Conservation (phyloP, 2,113 vertebrate species). For the Hypomesus transpacificus region DNA sequence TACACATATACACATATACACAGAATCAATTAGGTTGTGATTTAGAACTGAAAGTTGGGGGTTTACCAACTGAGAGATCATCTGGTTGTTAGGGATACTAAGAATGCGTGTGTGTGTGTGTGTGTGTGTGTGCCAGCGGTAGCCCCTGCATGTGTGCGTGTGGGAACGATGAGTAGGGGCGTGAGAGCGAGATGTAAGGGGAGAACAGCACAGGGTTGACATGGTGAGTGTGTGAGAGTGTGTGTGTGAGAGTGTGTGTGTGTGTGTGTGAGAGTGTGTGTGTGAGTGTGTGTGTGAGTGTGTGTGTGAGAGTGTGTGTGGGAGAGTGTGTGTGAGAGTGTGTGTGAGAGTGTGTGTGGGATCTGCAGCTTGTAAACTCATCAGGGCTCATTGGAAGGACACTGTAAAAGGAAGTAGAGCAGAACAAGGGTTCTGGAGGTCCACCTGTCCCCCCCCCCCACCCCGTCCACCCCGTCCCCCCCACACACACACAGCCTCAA, state of each 20-base stretch:
- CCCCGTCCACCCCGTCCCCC: too few relatives aligned
- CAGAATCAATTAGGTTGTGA: neutral
- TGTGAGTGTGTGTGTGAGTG: neutral
- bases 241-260: conserved; percentile 1
- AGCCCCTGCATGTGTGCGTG: too few relatives aligned
- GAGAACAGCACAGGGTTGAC: neutral
- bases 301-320: conserved; percentile 13
- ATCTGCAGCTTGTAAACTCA: neutral
- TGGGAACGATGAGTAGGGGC: too few relatives aligned
- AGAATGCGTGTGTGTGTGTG: too few relatives aligned
- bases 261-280: neutral
- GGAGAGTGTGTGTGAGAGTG: conserved; percentile 25
- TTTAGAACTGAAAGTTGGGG: conserved; percentile 32
- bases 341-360: conserved; percentile 1
- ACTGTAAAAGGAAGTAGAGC: conserved; percentile 41
- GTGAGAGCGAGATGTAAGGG: too few relatives aligned
- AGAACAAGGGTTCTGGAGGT: conserved; percentile 22
- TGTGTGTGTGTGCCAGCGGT: too few relatives aligned
- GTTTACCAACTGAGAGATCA: too few relatives aligned
- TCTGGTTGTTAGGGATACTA: too few relatives aligned
- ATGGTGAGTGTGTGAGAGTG: neutral
- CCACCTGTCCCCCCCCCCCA: conserved; percentile 44
- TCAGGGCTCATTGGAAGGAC: neutral
- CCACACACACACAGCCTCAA: conserved; percentile 26
- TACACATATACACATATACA: too few relatives aligned